A percentile compares a stretch with the other conserved stretches of the same genome.
Evolutionary conservation across 2,888 invertebrate species (phyloP).

Genomic region (Trissoscelio sp.): DNA sequence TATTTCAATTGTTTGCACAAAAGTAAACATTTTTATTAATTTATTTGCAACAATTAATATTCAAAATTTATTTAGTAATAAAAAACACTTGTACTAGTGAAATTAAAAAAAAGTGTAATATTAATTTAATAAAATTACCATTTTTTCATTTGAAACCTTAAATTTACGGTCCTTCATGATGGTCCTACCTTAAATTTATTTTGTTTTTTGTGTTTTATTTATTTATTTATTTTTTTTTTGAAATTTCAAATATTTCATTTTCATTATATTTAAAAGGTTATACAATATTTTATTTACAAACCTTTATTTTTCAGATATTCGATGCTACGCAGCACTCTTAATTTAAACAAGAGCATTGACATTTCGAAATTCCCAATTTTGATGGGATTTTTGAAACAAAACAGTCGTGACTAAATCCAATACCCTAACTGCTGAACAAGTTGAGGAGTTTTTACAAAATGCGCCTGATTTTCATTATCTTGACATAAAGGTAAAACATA

Average conservation of each 20-base stretch:
- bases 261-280: not conserved
- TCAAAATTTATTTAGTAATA: too few relatives aligned
- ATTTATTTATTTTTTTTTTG: not conserved
- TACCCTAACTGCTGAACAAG: not conserved
- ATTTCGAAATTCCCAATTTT: slow-evolving; percentile 5
- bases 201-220: not conserved
- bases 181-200: too few relatives aligned
- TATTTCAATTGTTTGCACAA: too few relatives aligned
- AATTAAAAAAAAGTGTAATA: too few relatives aligned
- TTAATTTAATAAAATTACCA: too few relatives aligned
- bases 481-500: slow-evolving; percentile 6
- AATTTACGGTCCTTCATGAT: too few relatives aligned
- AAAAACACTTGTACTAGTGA: too few relatives aligned
- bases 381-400: slow-evolving; percentile 18
- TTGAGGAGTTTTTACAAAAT: not conserved
- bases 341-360: slow-evolving; percentile 9
- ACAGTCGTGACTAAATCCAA: slow-evolving; percentile 6
- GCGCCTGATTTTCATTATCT: slow-evolving; percentile 12
- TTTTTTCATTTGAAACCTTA: too few relatives aligned
- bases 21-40: too few relatives aligned
- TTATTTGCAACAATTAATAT: too few relatives aligned
- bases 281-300: not conserved
- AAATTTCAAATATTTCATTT: slow-evolving; percentile 1
- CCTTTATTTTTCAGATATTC: slow-evolving; percentile 1
- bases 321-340: slow-evolving; percentile 8